Conservation (phyloP, 2,888 invertebrate genomes). For the Drosophila barbarae region DNA sequence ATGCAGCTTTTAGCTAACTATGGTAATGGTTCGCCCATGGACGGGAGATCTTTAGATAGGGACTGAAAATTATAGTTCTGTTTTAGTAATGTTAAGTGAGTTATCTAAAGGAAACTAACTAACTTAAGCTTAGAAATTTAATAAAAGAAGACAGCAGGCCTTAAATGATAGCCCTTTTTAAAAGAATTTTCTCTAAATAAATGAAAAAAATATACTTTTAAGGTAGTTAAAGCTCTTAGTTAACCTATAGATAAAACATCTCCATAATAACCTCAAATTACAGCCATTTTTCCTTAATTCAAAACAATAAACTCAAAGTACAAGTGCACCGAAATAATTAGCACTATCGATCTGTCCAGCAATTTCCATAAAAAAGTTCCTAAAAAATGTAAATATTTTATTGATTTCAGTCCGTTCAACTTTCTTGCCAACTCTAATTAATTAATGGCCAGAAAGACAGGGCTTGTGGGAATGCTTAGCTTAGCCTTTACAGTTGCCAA, state of each 20-base stretch:
- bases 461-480: conserved; percentile 5
- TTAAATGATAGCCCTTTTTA: neutral
- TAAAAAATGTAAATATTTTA: conserved; percentile 16
- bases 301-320: neutral
- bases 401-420: conserved; percentile 1
- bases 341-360: neutral
- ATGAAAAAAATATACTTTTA: neutral
- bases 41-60: neutral
- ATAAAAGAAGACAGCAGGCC: too few relatives aligned
- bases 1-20: neutral
- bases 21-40: neutral
- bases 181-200: neutral
- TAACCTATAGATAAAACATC: neutral
- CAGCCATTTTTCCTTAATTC: neutral
- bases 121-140: too few relatives aligned
- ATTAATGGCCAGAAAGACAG: conserved; percentile 22
- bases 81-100: neutral
- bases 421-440: conserved; percentile 23
- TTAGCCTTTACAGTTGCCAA: neutral
- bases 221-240: neutral
- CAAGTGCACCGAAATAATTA: neutral
- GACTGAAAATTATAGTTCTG: neutral
- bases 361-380: neutral
- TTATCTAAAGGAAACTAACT: neutral
- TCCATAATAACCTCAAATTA: neutral